phyloP scores from a whole-genome alignment of 2,797 vertebrate genomes.

The Spizella passerina region DNA sequence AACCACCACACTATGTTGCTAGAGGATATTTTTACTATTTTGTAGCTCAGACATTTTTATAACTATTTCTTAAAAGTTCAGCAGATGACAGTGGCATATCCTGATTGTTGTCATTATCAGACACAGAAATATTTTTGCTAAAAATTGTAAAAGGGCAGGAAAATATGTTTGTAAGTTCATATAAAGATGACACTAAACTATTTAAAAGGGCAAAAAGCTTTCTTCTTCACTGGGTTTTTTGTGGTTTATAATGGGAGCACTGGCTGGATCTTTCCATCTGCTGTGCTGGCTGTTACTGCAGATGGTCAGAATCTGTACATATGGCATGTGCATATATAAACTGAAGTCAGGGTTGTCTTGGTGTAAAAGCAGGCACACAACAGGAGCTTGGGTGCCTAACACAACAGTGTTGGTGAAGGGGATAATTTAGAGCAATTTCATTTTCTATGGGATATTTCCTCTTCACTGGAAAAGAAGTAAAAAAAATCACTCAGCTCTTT shows the following conservation, averaged over 20 bases:
- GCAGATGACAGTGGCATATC: not conserved
- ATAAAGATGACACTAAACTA: not conserved
- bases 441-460: not conserved
- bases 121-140: not conserved
- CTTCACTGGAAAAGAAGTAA: not conserved
- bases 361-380: not conserved
- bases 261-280: slow-evolving; percentile 37
- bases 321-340: slow-evolving; percentile 1
- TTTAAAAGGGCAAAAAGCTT: not conserved
- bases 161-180: not conserved
- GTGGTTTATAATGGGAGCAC: not conserved
- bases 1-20: not conserved
- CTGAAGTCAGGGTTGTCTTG: not conserved
- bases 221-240: not conserved
- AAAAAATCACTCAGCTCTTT: not conserved
- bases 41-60: not conserved
- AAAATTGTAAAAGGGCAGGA: not conserved
- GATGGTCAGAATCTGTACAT: slow-evolving; percentile 35
- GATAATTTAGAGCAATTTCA: not conserved
- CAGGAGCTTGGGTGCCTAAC: not conserved
- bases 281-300: slow-evolving; percentile 8
- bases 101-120: not conserved
- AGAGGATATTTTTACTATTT: not conserved
- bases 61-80: not conserved
- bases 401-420: not conserved